Evolutionary conservation across 2,888 invertebrate species (phyloP).

Genomic region (Eueremaeus valkanovi): DNA sequence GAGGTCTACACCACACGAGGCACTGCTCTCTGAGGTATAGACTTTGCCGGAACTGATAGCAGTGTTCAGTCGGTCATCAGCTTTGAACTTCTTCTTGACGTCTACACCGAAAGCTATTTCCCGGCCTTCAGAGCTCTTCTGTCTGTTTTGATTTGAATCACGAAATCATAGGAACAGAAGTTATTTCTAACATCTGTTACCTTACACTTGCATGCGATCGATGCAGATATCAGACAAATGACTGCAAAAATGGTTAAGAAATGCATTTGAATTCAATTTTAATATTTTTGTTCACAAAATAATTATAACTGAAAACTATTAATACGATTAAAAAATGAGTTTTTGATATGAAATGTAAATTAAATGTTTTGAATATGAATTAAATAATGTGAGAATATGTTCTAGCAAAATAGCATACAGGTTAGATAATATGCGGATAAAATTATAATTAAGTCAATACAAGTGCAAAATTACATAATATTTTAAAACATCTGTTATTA

Average conservation of each 20-base stretch:
- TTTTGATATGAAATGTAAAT: too few species aligned
- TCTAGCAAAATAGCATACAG: too few species aligned
- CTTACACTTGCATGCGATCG: not conserved
- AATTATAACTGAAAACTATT: too few species aligned
- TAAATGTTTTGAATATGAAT: too few species aligned
- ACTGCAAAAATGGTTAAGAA: not conserved
- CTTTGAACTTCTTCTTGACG: not conserved
- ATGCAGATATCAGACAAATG: not conserved
- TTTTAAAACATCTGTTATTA: too few species aligned
- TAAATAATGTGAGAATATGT: too few species aligned
- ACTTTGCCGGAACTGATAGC: not conserved
- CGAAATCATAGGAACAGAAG: not conserved
- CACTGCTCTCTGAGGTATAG: not conserved
- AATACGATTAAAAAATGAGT: too few species aligned
- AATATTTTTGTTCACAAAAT: too few species aligned
- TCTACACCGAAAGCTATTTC: not conserved
- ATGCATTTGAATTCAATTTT: not conserved
- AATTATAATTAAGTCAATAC: too few species aligned
- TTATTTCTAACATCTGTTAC: not conserved
- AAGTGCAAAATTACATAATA: too few species aligned
- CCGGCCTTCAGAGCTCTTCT: not conserved
- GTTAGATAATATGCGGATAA: too few species aligned
- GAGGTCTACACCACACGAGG: not conserved
- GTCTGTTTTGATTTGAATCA: not conserved
- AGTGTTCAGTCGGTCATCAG: not conserved